phyloP scores from a whole-genome alignment of 2,797 vertebrate genomes.

The Sorex maritimensis region DNA sequence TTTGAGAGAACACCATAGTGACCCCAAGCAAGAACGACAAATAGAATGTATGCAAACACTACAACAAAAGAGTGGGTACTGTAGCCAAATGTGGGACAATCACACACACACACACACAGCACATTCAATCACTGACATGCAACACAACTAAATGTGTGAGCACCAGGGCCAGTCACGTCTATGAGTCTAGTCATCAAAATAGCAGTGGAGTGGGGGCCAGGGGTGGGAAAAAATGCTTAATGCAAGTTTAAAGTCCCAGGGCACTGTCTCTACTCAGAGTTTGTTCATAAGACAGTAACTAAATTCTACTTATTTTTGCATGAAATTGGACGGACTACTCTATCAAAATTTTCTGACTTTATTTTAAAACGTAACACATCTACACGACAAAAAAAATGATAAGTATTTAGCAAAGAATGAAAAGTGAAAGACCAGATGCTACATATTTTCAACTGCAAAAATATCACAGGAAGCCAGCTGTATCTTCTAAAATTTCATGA shows the following conservation, averaged over 20 bases:
- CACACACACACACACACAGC: no score
- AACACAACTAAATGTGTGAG: no score
- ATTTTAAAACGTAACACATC: constrained; percentile 84
- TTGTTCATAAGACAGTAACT: constrained; percentile 59
- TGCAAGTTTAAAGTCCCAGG: neutral
- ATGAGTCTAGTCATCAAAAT: no score
- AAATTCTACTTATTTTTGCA: constrained; percentile 74
- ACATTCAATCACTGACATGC: no score
- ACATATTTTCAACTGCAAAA: constrained; percentile 89
- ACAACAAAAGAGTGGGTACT: neutral
- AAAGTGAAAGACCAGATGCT: constrained; percentile 89
- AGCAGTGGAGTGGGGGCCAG: no score
- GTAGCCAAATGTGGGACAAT: no score
- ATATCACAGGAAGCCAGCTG: constrained; percentile 89
- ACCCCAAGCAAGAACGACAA: no score
- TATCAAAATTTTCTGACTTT: constrained; percentile 80
- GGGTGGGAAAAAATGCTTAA: no score
- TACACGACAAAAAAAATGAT: constrained; percentile 86
- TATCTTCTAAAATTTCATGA: constrained; percentile 88
- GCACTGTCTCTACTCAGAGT: neutral
- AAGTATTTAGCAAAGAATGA: constrained; percentile 85
- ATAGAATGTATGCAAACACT: neutral
- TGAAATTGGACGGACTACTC: constrained; percentile 71
- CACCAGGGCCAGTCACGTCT: no score
- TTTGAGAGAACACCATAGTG: no score